Evolutionary conservation across 2,113 vertebrate genomes (phyloP).

Genomic region (Cairina moschata): DNA sequence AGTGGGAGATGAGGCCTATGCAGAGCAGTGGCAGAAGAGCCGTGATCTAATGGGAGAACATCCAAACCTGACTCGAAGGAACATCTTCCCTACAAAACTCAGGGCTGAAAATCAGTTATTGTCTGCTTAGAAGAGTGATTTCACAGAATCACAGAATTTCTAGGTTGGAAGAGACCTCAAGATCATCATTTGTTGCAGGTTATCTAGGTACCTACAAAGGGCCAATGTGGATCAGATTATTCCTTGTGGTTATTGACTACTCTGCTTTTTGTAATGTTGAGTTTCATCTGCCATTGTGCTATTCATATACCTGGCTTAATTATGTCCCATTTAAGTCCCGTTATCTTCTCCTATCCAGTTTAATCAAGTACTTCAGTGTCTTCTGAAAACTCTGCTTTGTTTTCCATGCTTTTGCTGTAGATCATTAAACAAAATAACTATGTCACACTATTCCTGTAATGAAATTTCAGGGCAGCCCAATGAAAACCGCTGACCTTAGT

Average conservation of each 20-base stretch:
- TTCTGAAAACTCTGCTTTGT: not conserved
- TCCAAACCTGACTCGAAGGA: not conserved
- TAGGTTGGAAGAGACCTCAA: too few relatives aligned
- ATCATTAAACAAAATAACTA: conserved; percentile 1
- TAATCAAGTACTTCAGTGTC: not conserved
- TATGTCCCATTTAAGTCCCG: not conserved
- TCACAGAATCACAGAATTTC: too few relatives aligned
- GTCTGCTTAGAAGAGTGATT: not conserved
- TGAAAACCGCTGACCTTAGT: not conserved
- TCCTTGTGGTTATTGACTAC: not conserved
- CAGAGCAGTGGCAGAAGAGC: not conserved
- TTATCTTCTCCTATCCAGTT: not conserved
- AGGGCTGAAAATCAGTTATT: not conserved
- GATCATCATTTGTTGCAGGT: not conserved
- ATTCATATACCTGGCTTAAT: not conserved
- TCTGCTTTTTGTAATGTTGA: not conserved
- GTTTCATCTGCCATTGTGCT: not conserved
- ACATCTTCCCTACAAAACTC: not conserved
- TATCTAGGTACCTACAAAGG: not conserved
- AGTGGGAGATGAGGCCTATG: not conserved
- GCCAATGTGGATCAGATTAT: conserved; percentile 15
- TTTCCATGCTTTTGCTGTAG: not conserved
- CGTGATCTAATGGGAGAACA: not conserved
- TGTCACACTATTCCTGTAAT: not conserved
- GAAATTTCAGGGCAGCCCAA: not conserved